Conservation (phyloP, 1,140 invertebrate species). For the Lasioglossum albipes region DNA sequence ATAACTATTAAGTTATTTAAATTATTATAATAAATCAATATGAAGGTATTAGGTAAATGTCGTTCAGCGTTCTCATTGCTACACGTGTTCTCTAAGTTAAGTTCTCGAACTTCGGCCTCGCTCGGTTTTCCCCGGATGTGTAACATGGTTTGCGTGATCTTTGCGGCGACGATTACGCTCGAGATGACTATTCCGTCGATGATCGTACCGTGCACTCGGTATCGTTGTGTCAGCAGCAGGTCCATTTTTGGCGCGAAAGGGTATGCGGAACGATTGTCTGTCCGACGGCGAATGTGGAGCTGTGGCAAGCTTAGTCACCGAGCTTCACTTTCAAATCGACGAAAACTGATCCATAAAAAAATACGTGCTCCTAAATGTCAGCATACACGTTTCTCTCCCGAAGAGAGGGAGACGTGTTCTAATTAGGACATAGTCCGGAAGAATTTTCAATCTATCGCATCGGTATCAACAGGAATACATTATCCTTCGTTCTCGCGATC, state of each 20-base stretch:
- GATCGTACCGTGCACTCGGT: neutral
- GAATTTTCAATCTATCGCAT: neutral
- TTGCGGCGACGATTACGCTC: neutral
- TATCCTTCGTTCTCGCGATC: neutral
- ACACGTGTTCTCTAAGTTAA: too few relatives aligned
- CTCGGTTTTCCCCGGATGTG: neutral
- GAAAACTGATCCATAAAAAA: neutral
- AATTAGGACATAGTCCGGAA: neutral
- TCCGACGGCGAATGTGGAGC: neutral
- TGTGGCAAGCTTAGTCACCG: constrained; percentile 44
- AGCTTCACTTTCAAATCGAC: neutral
- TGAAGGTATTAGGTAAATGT: constrained; percentile 14
- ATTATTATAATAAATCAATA: constrained; percentile 39
- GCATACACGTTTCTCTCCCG: too few relatives aligned
- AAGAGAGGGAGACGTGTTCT: too few relatives aligned
- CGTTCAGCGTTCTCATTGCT: neutral
- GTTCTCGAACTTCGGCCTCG: too few relatives aligned
- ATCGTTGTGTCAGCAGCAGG: neutral
- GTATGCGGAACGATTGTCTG: constrained; percentile 14
- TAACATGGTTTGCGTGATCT: neutral
- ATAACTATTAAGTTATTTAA: constrained; percentile 38
- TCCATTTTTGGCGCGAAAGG: constrained; percentile 56
- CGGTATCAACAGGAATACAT: neutral
- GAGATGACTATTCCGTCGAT: neutral
- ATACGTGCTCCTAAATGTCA: too few relatives aligned